Evolutionary conservation across 2,797 vertebrate species (phyloP).

Genomic region (Sparus aurata): DNA sequence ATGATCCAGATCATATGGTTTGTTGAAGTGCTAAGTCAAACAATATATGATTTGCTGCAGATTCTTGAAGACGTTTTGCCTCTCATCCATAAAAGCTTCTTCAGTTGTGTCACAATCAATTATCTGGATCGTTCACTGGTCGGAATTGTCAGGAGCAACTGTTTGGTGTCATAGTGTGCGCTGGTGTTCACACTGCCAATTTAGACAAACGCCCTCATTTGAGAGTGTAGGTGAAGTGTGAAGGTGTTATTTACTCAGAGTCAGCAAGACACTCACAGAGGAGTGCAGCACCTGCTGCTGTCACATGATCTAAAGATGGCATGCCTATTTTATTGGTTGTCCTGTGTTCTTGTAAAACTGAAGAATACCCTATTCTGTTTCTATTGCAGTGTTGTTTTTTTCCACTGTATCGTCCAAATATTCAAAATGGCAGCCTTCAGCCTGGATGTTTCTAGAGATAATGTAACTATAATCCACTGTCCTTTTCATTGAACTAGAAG

Average conservation of each 20-base stretch:
- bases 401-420: no score
- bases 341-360: not conserved
- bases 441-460: not conserved
- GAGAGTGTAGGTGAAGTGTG: constrained; percentile 56
- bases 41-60: not conserved
- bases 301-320: constrained; percentile 22
- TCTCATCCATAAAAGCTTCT: not conserved
- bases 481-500: not conserved
- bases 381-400: not conserved
- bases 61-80: not conserved
- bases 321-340: not conserved
- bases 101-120: not conserved
- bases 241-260: constrained; percentile 59
- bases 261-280: constrained; percentile 27
- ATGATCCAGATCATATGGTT: not conserved
- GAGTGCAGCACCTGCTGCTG: constrained; percentile 35
- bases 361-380: not conserved
- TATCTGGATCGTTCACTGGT: not conserved
- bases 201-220: constrained; percentile 25
- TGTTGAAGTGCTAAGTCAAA: not conserved
- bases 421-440: not conserved
- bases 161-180: constrained; percentile 27
- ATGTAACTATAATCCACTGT: not conserved
- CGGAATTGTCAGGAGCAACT: constrained; percentile 17
- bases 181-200: not conserved